Evolutionary conservation across 35 echinoderm and acorn worm genomes (phyloP).

Genomic region (Lytechinus pictus): DNA sequence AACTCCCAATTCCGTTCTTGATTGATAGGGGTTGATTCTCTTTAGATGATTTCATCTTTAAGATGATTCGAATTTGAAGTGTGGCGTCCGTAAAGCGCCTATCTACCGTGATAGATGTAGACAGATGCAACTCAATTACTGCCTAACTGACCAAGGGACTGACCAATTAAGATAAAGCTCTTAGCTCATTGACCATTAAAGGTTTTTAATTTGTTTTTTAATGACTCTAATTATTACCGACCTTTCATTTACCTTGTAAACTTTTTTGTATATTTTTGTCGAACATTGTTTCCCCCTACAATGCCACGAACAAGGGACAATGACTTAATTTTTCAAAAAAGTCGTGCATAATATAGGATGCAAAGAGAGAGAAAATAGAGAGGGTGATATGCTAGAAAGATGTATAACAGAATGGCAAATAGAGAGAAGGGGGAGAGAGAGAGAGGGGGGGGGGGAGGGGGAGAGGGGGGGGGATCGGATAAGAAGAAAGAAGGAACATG

Average conservation of each 20-base stretch:
- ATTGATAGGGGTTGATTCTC: no score
- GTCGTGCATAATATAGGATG: no score
- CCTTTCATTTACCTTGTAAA: background rate
- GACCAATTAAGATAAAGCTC: background rate
- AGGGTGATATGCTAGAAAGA: no score
- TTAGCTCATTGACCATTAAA: background rate
- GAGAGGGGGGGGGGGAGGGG: background rate
- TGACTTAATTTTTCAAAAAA: background rate
- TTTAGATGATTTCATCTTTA: no score
- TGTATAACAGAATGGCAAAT: no score
- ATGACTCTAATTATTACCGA: background rate
- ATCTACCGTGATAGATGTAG: background rate
- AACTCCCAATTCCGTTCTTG: no score
- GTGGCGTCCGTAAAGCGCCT: background rate
- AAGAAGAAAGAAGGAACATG: no score
- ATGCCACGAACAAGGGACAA: background rate
- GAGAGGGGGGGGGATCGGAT: background rate
- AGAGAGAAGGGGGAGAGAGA: background rate
- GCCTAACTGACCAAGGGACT: background rate
- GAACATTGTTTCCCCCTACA: background rate
- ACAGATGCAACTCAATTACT: background rate
- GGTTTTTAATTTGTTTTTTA: background rate
- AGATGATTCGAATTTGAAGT: background rate
- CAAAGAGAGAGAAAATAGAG: no score
- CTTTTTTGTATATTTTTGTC: background rate